Evolutionary conservation across 64 coral and sea anemone genomes (phyloP).

Genomic region (Porites lutea): DNA sequence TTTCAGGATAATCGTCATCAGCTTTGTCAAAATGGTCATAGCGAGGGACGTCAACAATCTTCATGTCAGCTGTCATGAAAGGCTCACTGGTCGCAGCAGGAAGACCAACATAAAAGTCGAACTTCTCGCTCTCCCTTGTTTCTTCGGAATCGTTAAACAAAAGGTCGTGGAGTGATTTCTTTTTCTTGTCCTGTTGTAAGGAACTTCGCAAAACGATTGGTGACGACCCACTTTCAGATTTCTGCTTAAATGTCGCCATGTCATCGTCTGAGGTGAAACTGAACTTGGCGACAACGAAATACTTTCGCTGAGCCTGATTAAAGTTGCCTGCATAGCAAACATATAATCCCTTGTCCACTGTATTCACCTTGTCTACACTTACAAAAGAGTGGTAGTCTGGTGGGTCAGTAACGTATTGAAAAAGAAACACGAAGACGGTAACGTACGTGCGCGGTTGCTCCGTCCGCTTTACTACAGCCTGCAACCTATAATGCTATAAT

Average conservation of each 20-base stretch:
- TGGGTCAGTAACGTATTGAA: conserved; percentile 42
- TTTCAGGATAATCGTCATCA: conserved; percentile 42
- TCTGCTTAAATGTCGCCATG: background rate
- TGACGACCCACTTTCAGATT: background rate
- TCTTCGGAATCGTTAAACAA: conserved; percentile 43
- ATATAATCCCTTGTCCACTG: background rate
- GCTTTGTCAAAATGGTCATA: conserved; percentile 67
- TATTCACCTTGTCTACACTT: conserved; percentile 5
- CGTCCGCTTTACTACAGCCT: no score
- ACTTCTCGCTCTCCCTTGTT: background rate
- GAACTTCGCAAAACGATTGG: conserved; percentile 35
- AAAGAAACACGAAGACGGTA: background rate
- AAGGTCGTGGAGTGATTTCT: conserved; percentile 52
- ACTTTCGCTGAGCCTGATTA: conserved; percentile 12
- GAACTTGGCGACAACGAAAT: conserved; percentile 16
- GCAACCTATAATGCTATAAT: no score
- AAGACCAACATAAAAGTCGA: conserved; percentile 56
- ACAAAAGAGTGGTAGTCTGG: conserved; percentile 40
- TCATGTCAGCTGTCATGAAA: conserved; percentile 52
- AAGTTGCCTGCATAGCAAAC: conserved; percentile 57
- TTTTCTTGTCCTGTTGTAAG: background rate
- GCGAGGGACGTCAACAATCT: conserved; percentile 54
- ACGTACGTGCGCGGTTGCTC: no score
- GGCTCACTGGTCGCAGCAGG: background rate
- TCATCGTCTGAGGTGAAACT: background rate